phyloP scores from a whole-genome alignment of 2,113 vertebrate genomes.

The Amazona vittata region DNA sequence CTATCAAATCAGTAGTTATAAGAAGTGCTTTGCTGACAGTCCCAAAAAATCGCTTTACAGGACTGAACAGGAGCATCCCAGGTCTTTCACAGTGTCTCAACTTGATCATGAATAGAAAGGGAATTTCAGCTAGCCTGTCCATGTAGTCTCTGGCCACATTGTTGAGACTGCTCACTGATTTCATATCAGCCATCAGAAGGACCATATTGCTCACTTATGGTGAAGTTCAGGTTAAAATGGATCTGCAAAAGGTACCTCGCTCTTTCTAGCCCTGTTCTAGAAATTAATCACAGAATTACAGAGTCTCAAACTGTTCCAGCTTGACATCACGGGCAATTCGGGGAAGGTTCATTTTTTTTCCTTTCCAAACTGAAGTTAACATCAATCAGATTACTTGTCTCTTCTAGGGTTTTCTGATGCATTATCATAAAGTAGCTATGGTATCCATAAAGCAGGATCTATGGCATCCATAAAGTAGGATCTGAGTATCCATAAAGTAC shows the following conservation, averaged over 20 bases:
- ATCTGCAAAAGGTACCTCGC: not conserved
- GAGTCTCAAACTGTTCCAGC: not conserved
- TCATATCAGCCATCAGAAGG: not conserved
- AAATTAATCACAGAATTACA: slow-evolving; percentile 6
- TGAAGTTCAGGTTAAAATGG: not conserved
- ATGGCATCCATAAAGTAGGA: not conserved
- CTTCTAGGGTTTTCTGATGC: not conserved
- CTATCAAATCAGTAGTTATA: not conserved
- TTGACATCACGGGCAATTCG: not conserved
- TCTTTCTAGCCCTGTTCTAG: not conserved
- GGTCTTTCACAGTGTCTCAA: not conserved
- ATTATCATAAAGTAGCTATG: not conserved
- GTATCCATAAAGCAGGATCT: too few relatives aligned
- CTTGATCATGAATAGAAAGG: not conserved
- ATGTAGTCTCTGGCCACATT: not conserved
- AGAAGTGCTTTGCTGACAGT: not conserved
- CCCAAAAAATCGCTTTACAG: not conserved
- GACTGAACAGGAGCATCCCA: not conserved
- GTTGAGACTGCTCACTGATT: not conserved
- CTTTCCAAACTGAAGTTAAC: not conserved
- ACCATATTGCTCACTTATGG: not conserved
- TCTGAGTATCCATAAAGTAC: not conserved
- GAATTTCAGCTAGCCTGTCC: not conserved
- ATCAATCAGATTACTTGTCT: not conserved
- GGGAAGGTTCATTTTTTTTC: not conserved